Evolutionary conservation across 2,888 invertebrate species (phyloP).

Genomic region (Orchesella flavescens): DNA sequence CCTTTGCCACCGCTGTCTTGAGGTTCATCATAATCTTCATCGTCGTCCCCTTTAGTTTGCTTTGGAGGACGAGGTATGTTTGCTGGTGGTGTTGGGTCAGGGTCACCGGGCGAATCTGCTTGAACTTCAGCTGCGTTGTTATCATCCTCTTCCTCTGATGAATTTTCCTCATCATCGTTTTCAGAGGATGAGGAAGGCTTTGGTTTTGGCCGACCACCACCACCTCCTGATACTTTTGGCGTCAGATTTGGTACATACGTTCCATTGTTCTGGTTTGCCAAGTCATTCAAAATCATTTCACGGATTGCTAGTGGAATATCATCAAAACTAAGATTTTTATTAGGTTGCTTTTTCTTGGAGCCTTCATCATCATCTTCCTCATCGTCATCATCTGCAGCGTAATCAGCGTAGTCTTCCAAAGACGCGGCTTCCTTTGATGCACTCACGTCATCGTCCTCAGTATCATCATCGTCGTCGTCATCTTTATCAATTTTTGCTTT

Average conservation of each 20-base stretch:
- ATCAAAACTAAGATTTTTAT: conserved; percentile 4
- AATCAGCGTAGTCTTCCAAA: conserved; percentile 36
- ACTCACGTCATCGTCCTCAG: conserved; percentile 25
- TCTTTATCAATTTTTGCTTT: conserved; percentile 28
- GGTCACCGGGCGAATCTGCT: not conserved
- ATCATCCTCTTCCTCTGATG: conserved; percentile 45
- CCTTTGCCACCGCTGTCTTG: conserved; percentile 22
- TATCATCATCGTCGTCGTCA: conserved; percentile 22
- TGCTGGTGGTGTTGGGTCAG: conserved; percentile 14
- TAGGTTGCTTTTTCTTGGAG: not conserved
- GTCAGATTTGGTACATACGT: conserved; percentile 37
- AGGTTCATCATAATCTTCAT: conserved; percentile 43
- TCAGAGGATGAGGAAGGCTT: not conserved
- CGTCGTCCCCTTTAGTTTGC: conserved; percentile 42
- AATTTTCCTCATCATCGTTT: conserved; percentile 44
- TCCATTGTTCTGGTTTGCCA: conserved; percentile 51
- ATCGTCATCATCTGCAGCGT: conserved; percentile 37
- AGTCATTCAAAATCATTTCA: conserved; percentile 58
- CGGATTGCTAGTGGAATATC: conserved; percentile 46
- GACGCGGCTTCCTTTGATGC: conserved; percentile 16
- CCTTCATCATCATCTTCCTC: conserved; percentile 1
- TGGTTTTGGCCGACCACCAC: not conserved
- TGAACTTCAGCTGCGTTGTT: conserved; percentile 1
- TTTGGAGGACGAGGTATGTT: conserved; percentile 7
- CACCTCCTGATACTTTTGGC: conserved; percentile 31